Evolutionary conservation across 2,888 invertebrate genomes (phyloP).

Genomic region (Aphelenchoides bicaudatus): DNA sequence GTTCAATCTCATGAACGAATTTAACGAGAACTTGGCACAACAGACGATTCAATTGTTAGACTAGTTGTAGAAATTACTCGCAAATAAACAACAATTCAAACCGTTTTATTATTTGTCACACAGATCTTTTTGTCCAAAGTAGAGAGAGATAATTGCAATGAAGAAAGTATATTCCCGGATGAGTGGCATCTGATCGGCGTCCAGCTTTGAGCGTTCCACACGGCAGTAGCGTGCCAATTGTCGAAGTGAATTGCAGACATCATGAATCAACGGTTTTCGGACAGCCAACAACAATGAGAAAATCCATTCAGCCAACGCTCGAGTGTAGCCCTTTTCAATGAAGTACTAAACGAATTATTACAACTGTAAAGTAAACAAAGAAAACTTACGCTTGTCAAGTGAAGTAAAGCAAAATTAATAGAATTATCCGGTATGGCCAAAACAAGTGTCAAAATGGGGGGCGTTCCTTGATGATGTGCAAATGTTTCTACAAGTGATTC

Average conservation of each 20-base stretch:
- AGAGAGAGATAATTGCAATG: constrained; percentile 34
- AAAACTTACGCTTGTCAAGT: constrained; percentile 25
- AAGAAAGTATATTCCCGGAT: constrained; percentile 35
- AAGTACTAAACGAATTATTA: constrained; percentile 30
- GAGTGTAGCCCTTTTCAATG: constrained; percentile 30
- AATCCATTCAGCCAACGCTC: constrained; percentile 66
- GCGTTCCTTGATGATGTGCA: constrained; percentile 36
- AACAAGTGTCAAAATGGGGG: constrained; percentile 33
- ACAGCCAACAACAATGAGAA: constrained; percentile 70
- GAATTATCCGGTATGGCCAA: constrained; percentile 20
- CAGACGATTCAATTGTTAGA: not conserved
- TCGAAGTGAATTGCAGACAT: constrained; percentile 70
- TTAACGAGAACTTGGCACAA: constrained; percentile 10
- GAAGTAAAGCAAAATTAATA: constrained; percentile 28
- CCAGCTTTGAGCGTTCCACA: constrained; percentile 60
- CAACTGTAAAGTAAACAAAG: not conserved
- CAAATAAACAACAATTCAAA: not conserved
- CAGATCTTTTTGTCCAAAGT: constrained; percentile 34
- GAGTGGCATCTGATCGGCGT: constrained; percentile 22
- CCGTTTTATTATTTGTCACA: constrained; percentile 20
- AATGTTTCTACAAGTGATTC: constrained; percentile 16
- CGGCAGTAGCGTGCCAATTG: constrained; percentile 69
- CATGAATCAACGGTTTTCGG: constrained; percentile 71
- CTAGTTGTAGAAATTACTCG: not conserved
- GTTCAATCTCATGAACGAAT: not conserved